Base-by-base conservation (phyloP, 2,888 invertebrate species). In the Poecilobothrus nobilitatus region DNA sequence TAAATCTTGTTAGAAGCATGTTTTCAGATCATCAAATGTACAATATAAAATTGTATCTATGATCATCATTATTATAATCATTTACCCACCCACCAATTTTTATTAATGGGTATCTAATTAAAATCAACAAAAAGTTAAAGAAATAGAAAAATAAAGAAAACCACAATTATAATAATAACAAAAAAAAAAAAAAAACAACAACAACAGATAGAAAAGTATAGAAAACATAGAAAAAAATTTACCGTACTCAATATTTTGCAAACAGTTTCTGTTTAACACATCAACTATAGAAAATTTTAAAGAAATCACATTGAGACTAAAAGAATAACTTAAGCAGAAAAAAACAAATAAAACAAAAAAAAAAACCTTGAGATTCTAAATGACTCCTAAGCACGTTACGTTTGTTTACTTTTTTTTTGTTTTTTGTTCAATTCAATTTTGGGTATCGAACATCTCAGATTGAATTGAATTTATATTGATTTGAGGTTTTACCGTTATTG, bases 221-320 rank as follows among this genome's bases (percentile, higher is more conserved):
- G 5, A 27, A 27, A 27, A 27, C 2, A 27, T 27, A 27, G 27
- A 27, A 27, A 27, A 27, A 27, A 53, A 18, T 18, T 37, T 37
- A 37, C 37, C 10, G 37, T 37, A 53, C n/a, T 53, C 53, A 68
- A 65, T 68, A 27, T 27, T n/a, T 27, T 27, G 27, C 27, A 27
- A 27, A 4, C 27, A 27, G 27, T 64, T 37, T 68, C 41, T 67
- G 15, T 61, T 22, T n/a, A 33, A 64, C 64, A 64, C 64, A 63
- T 34, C 68, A 67, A 63, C 66, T 66, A 63, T 68, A 67, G 67
- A 67, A 37, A 37, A 5, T 37, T 10, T 8, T 12, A 8, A 37
- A 12, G 37, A 10, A 37, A 37, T 37, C 37, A 37, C 12, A 37
- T 37, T 12, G 12, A 10, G 12, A 37, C 10, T 37, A 4, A 12